Evolutionary conservation across 2,888 invertebrate species (phyloP), one percentile per base, ranked within the genome.

Genomic region (Pseudoips prasinana): DNA sequence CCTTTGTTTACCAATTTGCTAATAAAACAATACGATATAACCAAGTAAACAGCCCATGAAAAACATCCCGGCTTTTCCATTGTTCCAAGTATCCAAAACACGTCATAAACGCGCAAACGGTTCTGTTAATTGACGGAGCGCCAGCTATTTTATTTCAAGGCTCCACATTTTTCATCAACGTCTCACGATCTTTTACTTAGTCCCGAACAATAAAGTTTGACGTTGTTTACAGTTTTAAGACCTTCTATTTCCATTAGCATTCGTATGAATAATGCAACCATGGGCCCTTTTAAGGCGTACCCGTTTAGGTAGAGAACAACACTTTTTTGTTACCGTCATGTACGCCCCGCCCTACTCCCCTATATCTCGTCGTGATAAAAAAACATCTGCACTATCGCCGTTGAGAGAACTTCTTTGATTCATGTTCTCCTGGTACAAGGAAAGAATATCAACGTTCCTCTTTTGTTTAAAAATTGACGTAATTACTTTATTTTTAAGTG

Each of bases 221-320:
- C 51, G 52, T 58, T 72, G 63, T 66, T 71, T 69, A 63, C 64
- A 61, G 58, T 58, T 67, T 63, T 62, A 67, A 61, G 59, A 61
- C 57, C 61, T 60, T 56, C 61, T 64, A 62, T 70, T 70, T 65
- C 62, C 64, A 73, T 75, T 71, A 71, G 64, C 63, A 63, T 66
- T 50, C 46, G 52, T 60, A 76, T 76, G 70, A 75, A 76, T 76
- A 72, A 75, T 73, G 73, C 62, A 73, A 66, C 50, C 46, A 36
- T 45, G 43, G 37, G 43, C 56, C 58, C 56, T 58, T 67, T 46
- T 45, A 53, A 39, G 45, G 49, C 49, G 48, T 34, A 30, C 24
- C 48, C 41, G 45, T 57, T 62, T 48, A 51, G 43, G 37, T 48
- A 42, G 44, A 47, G 47, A 48, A 48, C 47, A 47, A 49, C 47